A percentile compares a stretch with the other conserved stretches of the same genome.
phyloP scores from a whole-genome alignment of 2,888 invertebrate species.

The Chrysodeixis includens region DNA sequence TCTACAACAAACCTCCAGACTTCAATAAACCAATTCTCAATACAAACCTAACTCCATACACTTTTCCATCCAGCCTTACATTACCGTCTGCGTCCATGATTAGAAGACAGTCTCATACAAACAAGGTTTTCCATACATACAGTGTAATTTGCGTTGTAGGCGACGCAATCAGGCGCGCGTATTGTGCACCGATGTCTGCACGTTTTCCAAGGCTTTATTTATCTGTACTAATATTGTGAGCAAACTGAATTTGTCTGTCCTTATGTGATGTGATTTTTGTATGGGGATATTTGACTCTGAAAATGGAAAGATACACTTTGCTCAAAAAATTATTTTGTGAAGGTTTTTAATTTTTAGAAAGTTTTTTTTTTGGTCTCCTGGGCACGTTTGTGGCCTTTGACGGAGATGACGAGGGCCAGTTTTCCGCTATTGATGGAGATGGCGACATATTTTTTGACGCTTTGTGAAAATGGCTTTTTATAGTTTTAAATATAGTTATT shows the following conservation, averaged over 20 bases:
- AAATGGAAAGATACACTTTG: not conserved
- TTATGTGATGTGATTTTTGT: not conserved
- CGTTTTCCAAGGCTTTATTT: slow-evolving; percentile 43
- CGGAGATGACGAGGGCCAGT: too few relatives aligned
- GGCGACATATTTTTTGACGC: too few relatives aligned
- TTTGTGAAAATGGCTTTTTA: too few relatives aligned
- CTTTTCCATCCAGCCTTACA: slow-evolving; percentile 19
- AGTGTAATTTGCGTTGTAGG: slow-evolving; percentile 76
- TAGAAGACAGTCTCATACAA: slow-evolving; percentile 70
- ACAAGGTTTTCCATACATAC: slow-evolving; percentile 73
- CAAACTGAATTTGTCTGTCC: not conserved
- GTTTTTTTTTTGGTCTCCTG: too few relatives aligned
- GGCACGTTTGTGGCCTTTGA: too few relatives aligned
- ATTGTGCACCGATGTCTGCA: slow-evolving; percentile 66
- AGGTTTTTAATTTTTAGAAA: too few relatives aligned
- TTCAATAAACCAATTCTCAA: not conserved
- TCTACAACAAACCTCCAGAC: too few relatives aligned
- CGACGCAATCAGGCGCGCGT: slow-evolving; percentile 81
- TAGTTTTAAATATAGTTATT: too few relatives aligned
- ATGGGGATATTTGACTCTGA: not conserved
- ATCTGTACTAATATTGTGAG: slow-evolving; percentile 12
- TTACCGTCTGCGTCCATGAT: slow-evolving; percentile 59
- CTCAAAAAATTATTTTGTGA: not conserved
- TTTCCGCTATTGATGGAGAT: too few relatives aligned
- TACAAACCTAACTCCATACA: not conserved